Evolutionary conservation across 1,140 invertebrate species (phyloP).

Genomic region (Scaptomyza hsui): DNA sequence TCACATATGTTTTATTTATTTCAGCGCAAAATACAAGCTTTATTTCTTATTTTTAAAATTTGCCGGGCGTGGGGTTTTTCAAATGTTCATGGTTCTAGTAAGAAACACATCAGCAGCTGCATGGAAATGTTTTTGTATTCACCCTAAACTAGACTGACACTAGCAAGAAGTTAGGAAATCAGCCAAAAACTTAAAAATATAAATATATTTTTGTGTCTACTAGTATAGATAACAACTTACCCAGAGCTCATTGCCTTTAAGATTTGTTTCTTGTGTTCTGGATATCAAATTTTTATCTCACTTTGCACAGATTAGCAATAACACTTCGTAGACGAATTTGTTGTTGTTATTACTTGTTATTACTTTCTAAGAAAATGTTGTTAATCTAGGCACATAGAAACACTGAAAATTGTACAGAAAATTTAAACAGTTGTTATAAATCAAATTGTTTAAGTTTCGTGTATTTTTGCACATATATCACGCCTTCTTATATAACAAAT

Average conservation of each 20-base stretch:
- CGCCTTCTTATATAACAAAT: conserved; percentile 74
- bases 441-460: conserved; percentile 17
- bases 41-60: conserved; percentile 25
- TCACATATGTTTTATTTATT: conserved; percentile 65
- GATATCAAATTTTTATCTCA: conserved; percentile 45
- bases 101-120: conserved; percentile 42
- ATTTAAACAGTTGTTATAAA: conserved; percentile 26
- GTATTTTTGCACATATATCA: conserved; percentile 59
- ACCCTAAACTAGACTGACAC: conserved; percentile 18
- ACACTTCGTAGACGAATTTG: conserved; percentile 40
- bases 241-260: conserved; percentile 62
- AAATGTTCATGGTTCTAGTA: conserved; percentile 30
- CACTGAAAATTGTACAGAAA: conserved; percentile 67
- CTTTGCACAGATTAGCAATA: conserved; percentile 49
- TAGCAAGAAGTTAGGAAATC: conserved; percentile 6
- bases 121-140: neutral
- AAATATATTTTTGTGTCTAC: neutral
- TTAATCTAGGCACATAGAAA: conserved; percentile 66
- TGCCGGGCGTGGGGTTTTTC: conserved; percentile 49
- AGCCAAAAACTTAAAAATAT: conserved; percentile 3
- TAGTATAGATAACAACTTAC: conserved; percentile 40
- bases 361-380: conserved; percentile 60
- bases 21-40: conserved; percentile 28
- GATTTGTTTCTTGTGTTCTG: conserved; percentile 38
- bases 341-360: conserved; percentile 64